Evolutionary conservation across 2,797 vertebrate species (phyloP).

Genomic region (Epinephelus coioides): DNA sequence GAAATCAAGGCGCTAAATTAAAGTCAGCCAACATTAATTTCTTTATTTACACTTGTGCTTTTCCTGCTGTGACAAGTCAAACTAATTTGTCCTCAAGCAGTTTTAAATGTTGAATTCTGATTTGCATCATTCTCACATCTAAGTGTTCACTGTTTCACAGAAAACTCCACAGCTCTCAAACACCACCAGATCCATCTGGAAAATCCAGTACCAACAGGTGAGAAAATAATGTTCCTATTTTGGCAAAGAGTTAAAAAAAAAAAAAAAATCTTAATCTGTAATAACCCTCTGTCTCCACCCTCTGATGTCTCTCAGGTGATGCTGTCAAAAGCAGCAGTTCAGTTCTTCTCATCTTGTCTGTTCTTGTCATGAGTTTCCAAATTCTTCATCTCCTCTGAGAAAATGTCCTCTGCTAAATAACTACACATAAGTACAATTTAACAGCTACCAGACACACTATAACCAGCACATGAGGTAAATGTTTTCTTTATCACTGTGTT

Average conservation of each 20-base stretch:
- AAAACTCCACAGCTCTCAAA: not conserved
- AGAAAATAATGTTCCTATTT: conserved; percentile 1
- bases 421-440: too few relatives aligned
- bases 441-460: too few relatives aligned
- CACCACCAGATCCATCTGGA: rapidly evolving
- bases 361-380: not conserved
- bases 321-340: conserved; percentile 28
- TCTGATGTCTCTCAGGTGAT: conserved; percentile 43
- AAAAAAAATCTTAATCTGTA: not conserved
- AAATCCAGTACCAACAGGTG: conserved; percentile 13
- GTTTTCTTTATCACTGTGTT: too few relatives aligned
- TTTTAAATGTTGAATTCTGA: too few relatives aligned
- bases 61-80: too few relatives aligned
- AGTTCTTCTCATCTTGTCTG: not conserved
- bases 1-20: too few relatives aligned
- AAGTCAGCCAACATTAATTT: too few relatives aligned
- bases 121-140: not conserved
- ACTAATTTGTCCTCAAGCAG: too few relatives aligned
- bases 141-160: conserved; percentile 12
- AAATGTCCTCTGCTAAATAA: not conserved
- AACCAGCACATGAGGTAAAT: too few relatives aligned
- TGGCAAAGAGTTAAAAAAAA: too few relatives aligned
- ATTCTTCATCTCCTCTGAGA: conserved; percentile 38
- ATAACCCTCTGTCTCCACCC: not conserved
- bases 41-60: too few relatives aligned